Conservation (phyloP, 2,888 invertebrate species). For the Machimus atricapillus region DNA sequence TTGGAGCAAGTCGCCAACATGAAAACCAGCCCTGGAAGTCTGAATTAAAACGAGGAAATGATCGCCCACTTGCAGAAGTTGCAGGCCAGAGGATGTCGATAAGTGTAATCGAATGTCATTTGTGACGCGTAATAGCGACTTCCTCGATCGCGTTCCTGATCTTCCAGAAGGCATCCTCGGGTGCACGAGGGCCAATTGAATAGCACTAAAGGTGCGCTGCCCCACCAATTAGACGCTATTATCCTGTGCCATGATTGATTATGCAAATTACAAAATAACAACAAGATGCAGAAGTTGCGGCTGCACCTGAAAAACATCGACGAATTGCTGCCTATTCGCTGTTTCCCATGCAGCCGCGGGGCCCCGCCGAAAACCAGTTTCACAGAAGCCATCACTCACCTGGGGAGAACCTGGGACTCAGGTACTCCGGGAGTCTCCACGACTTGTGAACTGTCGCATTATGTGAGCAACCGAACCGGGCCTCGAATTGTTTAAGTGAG, state of each 20-base stretch:
- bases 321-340: background rate
- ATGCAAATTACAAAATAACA: slow-evolving; percentile 25
- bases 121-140: background rate
- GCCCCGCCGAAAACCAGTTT: slow-evolving; percentile 6
- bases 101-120: slow-evolving; percentile 5
- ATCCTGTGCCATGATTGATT: slow-evolving; percentile 35
- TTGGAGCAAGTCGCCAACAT: background rate
- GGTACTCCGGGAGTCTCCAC: background rate
- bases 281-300: background rate
- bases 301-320: slow-evolving; percentile 6
- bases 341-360: slow-evolving; percentile 17
- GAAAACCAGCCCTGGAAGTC: background rate
- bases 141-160: background rate
- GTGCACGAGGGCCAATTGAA: background rate
- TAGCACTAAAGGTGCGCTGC: background rate
- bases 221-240: slow-evolving; percentile 4
- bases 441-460: slow-evolving; percentile 22
- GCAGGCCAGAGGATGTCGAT: background rate
- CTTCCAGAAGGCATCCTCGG: background rate
- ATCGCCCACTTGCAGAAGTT: background rate
- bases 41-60: slow-evolving; percentile 12
- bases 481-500: background rate
- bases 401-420: background rate
- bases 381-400: slow-evolving; percentile 8
- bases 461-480: background rate